Evolutionary conservation across 2,797 vertebrate species (phyloP), one percentile per base, ranked within the genome.

Genomic region (Leucoraja ocellata): DNA sequence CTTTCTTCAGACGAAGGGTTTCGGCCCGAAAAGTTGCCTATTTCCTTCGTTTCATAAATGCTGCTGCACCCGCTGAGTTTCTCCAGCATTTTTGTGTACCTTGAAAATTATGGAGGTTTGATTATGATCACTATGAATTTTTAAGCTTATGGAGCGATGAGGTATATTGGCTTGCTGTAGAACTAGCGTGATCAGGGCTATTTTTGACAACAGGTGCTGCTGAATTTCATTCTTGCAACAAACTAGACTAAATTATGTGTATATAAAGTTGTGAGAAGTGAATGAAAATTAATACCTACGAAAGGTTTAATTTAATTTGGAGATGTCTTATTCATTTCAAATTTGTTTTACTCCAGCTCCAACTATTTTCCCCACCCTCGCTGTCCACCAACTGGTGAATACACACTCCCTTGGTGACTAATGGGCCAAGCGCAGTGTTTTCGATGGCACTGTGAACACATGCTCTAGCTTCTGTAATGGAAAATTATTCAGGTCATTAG

Each of bases 371-470:
- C 23, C 81, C 23, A 23, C 83, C 58, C 54, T 0, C 46, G 46
- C 5, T 2, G 7, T 61, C n/a, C 11, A 11, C 46, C 28, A 23
- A 4, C 54, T 83, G 79, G 39, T 81, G 13, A 58, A 58, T 83
- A 21, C 61, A 61, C 46, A 28, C 46, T 58, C 46, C 46, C 25
- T 86, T 63, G 21, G 28, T 63, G 28, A 86, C 58, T 6, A 86
- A 58, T 65, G 83, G 83, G 83, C 83, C 83, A 86, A 65, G n/a
- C 14, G 16, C 83, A 84, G 83, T 86, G 83, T 88, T 68, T 65
- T 21, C 63, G n/a, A 86, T 68, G n/a, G n/a, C 84, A 88, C 84
- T 21, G 7, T 68, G 61, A 88, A 36, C 61, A 36, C 63, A 46
- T 65, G 14, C 54, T 61, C 32, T 63, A 91, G 65, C 65, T 74